Percentiles rank a stretch among this genome's conserved stretches.
Conservation (phyloP, 2,113 vertebrate species). For the Phylloscopus whistleri region DNA sequence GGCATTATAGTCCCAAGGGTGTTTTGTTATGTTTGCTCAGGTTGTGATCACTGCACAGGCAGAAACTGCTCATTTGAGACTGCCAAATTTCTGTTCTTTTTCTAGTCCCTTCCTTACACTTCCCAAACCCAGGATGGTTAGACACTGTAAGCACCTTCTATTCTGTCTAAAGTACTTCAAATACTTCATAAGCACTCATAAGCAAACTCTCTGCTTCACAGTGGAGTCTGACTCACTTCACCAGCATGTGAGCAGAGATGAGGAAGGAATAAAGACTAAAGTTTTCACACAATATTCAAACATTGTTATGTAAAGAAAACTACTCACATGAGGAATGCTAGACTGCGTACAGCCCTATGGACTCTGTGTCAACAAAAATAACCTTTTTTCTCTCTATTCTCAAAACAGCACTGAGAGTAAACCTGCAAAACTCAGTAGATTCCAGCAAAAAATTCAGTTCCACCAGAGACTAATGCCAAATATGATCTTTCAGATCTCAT, state of each 20-base stretch:
- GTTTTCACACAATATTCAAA: neutral
- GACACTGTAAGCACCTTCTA: neutral
- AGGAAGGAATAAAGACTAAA: neutral
- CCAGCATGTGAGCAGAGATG: neutral
- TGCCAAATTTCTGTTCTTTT: neutral
- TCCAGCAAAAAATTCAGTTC: neutral
- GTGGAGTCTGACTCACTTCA: neutral
- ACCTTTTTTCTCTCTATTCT: neutral
- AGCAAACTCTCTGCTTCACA: neutral
- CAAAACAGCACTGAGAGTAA: neutral
- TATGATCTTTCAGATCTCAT: neutral
- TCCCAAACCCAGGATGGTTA: neutral
- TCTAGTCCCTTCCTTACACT: neutral
- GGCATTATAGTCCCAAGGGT: neutral
- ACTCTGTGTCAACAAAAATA: constrained; percentile 20
- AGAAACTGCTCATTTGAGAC: neutral
- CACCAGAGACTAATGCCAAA: neutral
- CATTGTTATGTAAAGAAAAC: neutral
- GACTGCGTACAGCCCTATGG: neutral
- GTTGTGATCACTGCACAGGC: neutral
- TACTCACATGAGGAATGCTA: neutral
- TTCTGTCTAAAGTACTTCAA: neutral
- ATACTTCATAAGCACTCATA: neutral
- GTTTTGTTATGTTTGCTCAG: neutral
- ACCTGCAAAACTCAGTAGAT: neutral